Evolutionary conservation across 2,797 vertebrate species (phyloP), one percentile per base, ranked within the genome.

Genomic region (Chloroceryle inda): DNA sequence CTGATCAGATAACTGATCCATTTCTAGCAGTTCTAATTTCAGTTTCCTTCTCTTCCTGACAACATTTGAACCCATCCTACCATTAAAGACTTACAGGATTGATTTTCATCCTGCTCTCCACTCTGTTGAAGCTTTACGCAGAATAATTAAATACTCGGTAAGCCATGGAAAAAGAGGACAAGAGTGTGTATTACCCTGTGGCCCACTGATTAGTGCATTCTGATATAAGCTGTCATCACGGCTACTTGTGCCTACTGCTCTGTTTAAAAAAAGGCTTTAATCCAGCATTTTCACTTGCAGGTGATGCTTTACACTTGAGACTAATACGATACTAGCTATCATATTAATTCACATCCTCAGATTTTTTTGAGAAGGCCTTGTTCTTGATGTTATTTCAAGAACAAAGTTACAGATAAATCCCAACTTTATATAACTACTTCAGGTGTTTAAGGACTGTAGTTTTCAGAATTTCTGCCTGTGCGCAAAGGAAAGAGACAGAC

Each of bases 91-190:
- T 77, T 85, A 86, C 13, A 78, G 93, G 38, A 95, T 90, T 92
- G 89, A 94, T 95, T 95, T 92, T 88, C 62, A n/a, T 92, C 79
- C 69, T 72, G n/a, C 53, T 94, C 73, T 78, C 29, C 23, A 31
- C 58, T 88, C 73, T 88, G 49, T 23, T 90, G 88, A 81, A 94
- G 53, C 76, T 66, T 94, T 94, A 72, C 66, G 78, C 33, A 88
- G 92, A 93, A 75, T 92, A 97, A 95, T 96, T 94, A 95, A 96
- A 95, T 85, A 88, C 88, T 75, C 2, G 0, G 58, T 74, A 75
- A 91, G 38, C 49, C 79, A 75, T 58, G 78, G 66, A 93, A 80
- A 85, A 83, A 71, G 68, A 89, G 94, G 94, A 61, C 85, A 91
- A 55, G 85, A 67, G 62, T 84, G 49, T 49, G 38, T 75, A 91